Evolutionary conservation across 2,888 invertebrate species (phyloP).

Genomic region (Octonoba sinensis): DNA sequence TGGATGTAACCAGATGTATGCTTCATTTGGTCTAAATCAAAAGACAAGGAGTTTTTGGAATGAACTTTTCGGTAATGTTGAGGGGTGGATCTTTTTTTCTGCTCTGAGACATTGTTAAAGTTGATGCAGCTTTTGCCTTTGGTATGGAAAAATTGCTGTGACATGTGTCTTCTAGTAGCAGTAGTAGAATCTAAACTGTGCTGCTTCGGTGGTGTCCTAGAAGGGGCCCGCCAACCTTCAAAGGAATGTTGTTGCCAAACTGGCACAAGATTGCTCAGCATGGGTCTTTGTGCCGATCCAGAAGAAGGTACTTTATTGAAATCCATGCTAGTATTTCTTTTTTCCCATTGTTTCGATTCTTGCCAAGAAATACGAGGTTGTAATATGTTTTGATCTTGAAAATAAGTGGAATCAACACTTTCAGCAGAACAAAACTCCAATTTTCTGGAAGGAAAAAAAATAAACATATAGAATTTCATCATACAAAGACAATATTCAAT

Average conservation of each 20-base stretch:
- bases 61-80: slow-evolving; percentile 47
- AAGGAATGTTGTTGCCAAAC: slow-evolving; percentile 60
- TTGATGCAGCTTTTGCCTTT: slow-evolving; percentile 54
- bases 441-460: slow-evolving; percentile 34
- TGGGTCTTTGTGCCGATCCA: slow-evolving; percentile 27
- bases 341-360: slow-evolving; percentile 54
- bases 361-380: slow-evolving; percentile 51
- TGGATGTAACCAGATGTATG: slow-evolving; percentile 46
- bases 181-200: slow-evolving; percentile 48
- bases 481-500: neutral
- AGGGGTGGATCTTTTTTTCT: slow-evolving; percentile 46
- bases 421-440: slow-evolving; percentile 59
- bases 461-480: neutral
- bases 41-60: slow-evolving; percentile 51
- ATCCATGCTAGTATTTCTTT: slow-evolving; percentile 35
- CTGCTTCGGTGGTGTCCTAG: slow-evolving; percentile 40
- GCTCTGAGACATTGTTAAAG: slow-evolving; percentile 29
- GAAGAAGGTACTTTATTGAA: slow-evolving; percentile 30
- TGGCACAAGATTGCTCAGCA: slow-evolving; percentile 48
- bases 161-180: slow-evolving; percentile 25
- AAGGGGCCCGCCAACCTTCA: slow-evolving; percentile 50
- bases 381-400: slow-evolving; percentile 39
- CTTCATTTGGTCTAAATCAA: slow-evolving; percentile 51
- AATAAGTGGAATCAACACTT: slow-evolving; percentile 58
- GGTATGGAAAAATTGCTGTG: slow-evolving; percentile 46